Conservation (phyloP, 2,888 invertebrate species). For the Platynereis dumerilii region DNA sequence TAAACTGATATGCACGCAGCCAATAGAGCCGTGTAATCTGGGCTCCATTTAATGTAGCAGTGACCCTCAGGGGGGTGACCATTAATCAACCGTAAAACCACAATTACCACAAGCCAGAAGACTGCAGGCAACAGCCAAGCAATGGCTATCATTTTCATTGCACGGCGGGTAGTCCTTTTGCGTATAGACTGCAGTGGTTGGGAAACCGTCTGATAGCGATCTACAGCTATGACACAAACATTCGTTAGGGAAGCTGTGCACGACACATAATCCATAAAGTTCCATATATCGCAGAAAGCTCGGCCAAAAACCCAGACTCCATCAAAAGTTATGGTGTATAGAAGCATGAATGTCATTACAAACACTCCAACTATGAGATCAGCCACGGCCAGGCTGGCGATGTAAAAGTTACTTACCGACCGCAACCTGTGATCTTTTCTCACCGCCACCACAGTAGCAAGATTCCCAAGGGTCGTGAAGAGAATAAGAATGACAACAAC, state of each 20-base stretch:
- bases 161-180: slow-evolving; percentile 41
- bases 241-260: slow-evolving; percentile 47
- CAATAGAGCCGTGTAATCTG: slow-evolving; percentile 28
- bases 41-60: slow-evolving; percentile 34
- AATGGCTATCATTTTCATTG: slow-evolving; percentile 37
- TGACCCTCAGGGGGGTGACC: slow-evolving; percentile 6
- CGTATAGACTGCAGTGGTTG: slow-evolving; percentile 46
- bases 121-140: slow-evolving; percentile 47
- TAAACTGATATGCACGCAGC: slow-evolving; percentile 41
- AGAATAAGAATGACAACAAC: slow-evolving; percentile 20
- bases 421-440: slow-evolving; percentile 23
- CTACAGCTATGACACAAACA: slow-evolving; percentile 47
- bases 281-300: slow-evolving; percentile 41
- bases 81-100: slow-evolving; percentile 20
- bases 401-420: slow-evolving; percentile 45
- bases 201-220: slow-evolving; percentile 46
- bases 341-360: slow-evolving; percentile 41
- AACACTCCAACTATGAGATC: slow-evolving; percentile 43
- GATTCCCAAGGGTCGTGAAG: slow-evolving; percentile 31
- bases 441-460: slow-evolving; percentile 29
- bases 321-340: slow-evolving; percentile 31
- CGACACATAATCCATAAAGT: slow-evolving; percentile 39
- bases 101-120: slow-evolving; percentile 42
- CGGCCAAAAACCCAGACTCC: slow-evolving; percentile 32
- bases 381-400: slow-evolving; percentile 42